Conservation (phyloP, 2,113 vertebrate species). For the Aythya baeri region DNA sequence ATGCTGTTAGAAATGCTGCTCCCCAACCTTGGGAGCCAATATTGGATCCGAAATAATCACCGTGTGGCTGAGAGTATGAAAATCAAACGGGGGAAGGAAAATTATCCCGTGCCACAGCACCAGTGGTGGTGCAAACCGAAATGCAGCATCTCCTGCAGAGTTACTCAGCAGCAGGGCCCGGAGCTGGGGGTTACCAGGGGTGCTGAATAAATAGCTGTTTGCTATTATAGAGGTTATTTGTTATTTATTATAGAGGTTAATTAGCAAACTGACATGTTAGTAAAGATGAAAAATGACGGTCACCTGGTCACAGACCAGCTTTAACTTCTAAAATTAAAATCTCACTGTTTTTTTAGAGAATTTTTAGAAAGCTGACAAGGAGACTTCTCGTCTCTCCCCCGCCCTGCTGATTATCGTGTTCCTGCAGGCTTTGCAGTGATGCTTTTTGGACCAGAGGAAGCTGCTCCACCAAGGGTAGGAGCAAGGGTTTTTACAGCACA, state of each 20-base stretch:
- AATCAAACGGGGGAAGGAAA: accelerated
- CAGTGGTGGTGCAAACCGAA: accelerated
- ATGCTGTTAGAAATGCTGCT: too few species aligned
- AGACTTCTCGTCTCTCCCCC: not conserved
- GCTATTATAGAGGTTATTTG: not conserved
- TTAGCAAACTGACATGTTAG: accelerated
- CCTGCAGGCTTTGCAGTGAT: not conserved
- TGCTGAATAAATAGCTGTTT: accelerated
- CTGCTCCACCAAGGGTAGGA: not conserved
- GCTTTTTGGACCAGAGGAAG: not conserved
- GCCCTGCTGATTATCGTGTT: accelerated
- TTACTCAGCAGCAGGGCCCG: accelerated
- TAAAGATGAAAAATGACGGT: not conserved
- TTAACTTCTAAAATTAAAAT: not conserved
- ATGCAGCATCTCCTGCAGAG: accelerated
- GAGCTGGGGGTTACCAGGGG: accelerated
- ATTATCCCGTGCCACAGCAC: accelerated
- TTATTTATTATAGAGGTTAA: not conserved
- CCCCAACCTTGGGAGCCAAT: accelerated
- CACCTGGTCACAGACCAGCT: not conserved
- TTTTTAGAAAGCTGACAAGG: not conserved
- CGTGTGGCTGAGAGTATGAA: not conserved
- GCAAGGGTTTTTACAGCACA: accelerated
- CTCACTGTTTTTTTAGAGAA: not conserved
- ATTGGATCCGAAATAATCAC: not conserved